These are phyloP conservation scores for Macaria liturata DNA, from an alignment of 2,888 invertebrate genomes.

Conservation along the genomic window DNA sequence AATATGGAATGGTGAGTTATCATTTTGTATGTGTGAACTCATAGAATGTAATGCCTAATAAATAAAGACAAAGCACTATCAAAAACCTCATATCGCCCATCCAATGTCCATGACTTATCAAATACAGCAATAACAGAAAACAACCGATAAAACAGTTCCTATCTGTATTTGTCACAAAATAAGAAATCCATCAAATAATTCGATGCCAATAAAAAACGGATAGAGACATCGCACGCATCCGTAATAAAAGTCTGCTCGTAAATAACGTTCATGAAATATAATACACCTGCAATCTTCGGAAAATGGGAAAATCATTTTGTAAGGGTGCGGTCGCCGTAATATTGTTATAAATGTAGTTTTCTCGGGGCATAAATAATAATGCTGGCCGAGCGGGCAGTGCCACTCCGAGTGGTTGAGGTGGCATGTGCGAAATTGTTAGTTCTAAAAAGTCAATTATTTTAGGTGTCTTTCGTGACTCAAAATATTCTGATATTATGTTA, in stretches of 20 bases:
- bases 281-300: constrained; percentile 83
- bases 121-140: constrained; percentile 58
- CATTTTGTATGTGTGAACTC: too few relatives aligned
- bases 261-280: constrained; percentile 84
- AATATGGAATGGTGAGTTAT: too few relatives aligned
- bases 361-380: constrained; percentile 80
- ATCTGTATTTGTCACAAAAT: constrained; percentile 70
- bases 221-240: constrained; percentile 83
- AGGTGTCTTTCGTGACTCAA: too few relatives aligned
- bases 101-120: constrained; percentile 53
- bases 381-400: constrained; percentile 56
- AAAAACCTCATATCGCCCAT: too few relatives aligned
- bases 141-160: constrained; percentile 59
- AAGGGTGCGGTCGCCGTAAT: constrained; percentile 81
- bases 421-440: constrained; percentile 10
- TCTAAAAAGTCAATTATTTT: not conserved
- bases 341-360: constrained; percentile 83
- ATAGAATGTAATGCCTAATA: too few relatives aligned
- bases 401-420: constrained; percentile 29
- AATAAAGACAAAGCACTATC: too few relatives aligned
- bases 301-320: constrained; percentile 83
- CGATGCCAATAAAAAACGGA: constrained; percentile 77
- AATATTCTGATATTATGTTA: too few relatives aligned
- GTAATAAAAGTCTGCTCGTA: constrained; percentile 82
- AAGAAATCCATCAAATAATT: constrained; percentile 77